Evolutionary conservation across 2,113 vertebrate genomes (phyloP), one percentile per base, ranked within the genome.

Genomic region (Pelodiscus sinensis): DNA sequence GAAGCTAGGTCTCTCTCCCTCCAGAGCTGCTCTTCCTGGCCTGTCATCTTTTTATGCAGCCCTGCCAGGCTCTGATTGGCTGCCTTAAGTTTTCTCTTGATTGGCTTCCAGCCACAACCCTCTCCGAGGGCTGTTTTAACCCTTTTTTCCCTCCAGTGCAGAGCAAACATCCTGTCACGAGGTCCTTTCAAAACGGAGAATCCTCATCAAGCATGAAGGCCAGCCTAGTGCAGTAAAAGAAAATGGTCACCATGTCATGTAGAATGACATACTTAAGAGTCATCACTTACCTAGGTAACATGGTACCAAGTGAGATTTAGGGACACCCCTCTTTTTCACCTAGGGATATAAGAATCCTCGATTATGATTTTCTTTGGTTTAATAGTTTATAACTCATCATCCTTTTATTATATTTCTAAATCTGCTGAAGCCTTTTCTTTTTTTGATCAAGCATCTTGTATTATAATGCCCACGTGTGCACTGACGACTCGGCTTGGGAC

Each of bases 351-450:
- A 31, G 62, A 65, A 16, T 31, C 29, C 31, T 65, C 31, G 29
- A 65, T 65, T 65, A 65, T 0, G 75, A 0, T 35, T 57, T 75
- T 85, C 4, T 2, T 38, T 52, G 1, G 44, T 71, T 82, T 38
- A 31, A 15, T 73, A 71, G 10, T 27, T 57, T 81, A 79, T 84
- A 3, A 2, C 38, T 79, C 77, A 51, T 79, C 50, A 3, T 6
- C 52, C 15, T 71, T 52, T n/a, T 25, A 4, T 15, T 89, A 54
- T 2, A 3, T 15, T 35, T 73, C 44, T 25, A 57, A 57, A 29
- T 31, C 8, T 0, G 0, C 57, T 84, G 2, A 44, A 73, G 35
- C 35, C 35, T 24, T 38, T 73, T 21, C 5, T 83, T 31, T 0
- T 68, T 85, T 3, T 86, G 78, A 1, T 4, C 9, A 73, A 44